phyloP scores from a whole-genome alignment of 1,140 invertebrate species.

The Helicoverpa armigera region DNA sequence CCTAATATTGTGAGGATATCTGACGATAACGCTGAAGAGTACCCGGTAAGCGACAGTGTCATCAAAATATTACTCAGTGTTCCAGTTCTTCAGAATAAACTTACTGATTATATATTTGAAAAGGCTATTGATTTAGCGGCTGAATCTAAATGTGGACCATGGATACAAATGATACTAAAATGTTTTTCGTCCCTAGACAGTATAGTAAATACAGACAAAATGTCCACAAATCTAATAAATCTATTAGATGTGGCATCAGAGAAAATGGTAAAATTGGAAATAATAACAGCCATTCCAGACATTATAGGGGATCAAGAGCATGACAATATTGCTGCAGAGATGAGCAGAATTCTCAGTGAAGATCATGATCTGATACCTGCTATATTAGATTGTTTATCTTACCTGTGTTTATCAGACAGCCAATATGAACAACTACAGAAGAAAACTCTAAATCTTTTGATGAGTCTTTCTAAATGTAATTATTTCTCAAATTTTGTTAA shows the following conservation, averaged over 20 bases:
- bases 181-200: conserved; percentile 77
- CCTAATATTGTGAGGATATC: conserved; percentile 72
- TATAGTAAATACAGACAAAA: conserved; percentile 69
- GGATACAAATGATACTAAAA: conserved; percentile 81
- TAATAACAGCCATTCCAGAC: conserved; percentile 84
- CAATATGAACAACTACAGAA: conserved; percentile 77
- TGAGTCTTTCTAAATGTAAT: conserved; percentile 69
- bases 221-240: conserved; percentile 76
- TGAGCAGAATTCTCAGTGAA: conserved; percentile 78
- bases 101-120: conserved; percentile 78
- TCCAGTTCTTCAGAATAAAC: conserved; percentile 75
- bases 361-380: conserved; percentile 80
- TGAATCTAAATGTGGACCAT: conserved; percentile 70
- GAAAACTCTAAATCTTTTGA: conserved; percentile 78
- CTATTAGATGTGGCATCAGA: conserved; percentile 79
- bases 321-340: conserved; percentile 77
- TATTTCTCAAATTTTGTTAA: conserved; percentile 83
- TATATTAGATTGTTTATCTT: conserved; percentile 81
- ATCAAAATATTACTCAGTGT: conserved; percentile 81
- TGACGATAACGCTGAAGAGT: conserved; percentile 66
- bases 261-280: conserved; percentile 77
- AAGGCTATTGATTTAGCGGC: conserved; percentile 77
- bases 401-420: conserved; percentile 78
- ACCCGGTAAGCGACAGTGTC: conserved; percentile 69
- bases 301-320: conserved; percentile 81